Base-by-base conservation (phyloP, 2,113 vertebrate species). In the Hydropotes inermis region DNA sequence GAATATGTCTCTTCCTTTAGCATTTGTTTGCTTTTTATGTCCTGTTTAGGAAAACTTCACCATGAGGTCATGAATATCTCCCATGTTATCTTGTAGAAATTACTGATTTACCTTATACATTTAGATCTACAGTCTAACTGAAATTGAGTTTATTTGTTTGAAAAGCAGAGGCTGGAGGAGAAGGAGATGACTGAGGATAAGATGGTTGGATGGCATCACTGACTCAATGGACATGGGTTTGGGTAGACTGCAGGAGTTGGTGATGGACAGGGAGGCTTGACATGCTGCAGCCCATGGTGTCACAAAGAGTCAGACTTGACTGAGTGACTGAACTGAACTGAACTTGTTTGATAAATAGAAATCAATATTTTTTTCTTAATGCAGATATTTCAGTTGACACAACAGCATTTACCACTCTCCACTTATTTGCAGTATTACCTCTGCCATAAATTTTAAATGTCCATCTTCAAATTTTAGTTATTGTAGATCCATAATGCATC, bases 221-320 rank as follows among this genome's bases (percentile, higher is more conserved):
- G 4, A 67, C 17, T 67, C 33, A 67, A 21, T 21, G 64, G 33
- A 21, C 4, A 21, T 11, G 17, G n/a, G 8, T 36, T 67, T 67
- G 64, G 19, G 33, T 67, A 21, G 10, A 67, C 64, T 36, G 4
- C 17, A 67, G 17, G 64, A 67, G 33, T 67, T 67, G 64, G 64
- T 36, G 17, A 70, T 36, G 64, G n/a, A 70, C 2, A 70, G 64
- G 64, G 17, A 70, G n/a, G 64, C 64, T 36, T 36, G n/a, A 5
- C 9, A 21, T 70, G n/a, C 17, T 36, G n/a, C 17, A 36, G 33
- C 36, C 19, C 33, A 67, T 36, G n/a, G 33, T 17, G 17, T 67
- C 0, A 0, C n/a, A 70, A n/a, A n/a, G n/a, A 36, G n/a, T 70
- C 0, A 2, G 64, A 70, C n/a, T 70, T 2, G 9, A 70, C 17